Evolutionary conservation across 1,140 invertebrate species (phyloP).

Genomic region (Neodiprion virginianus): DNA sequence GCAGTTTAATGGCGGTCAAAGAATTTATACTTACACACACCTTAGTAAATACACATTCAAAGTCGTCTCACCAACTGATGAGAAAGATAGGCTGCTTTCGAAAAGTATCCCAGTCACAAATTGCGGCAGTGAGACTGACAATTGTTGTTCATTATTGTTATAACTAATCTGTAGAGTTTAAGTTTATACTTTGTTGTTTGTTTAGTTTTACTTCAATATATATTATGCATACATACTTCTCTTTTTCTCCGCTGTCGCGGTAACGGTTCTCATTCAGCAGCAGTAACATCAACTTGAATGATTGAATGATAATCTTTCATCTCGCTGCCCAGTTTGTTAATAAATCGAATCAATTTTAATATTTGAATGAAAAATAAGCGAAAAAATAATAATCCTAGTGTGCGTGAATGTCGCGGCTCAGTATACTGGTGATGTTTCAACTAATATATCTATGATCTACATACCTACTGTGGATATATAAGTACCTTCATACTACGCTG

Average conservation of each 20-base stretch:
- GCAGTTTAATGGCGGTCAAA: neutral
- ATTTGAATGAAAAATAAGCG: slow-evolving; percentile 7
- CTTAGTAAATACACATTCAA: slow-evolving; percentile 10
- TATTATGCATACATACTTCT: too few relatives aligned
- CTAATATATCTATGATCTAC: slow-evolving; percentile 25
- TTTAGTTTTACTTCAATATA: too few relatives aligned
- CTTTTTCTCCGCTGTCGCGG: too few relatives aligned
- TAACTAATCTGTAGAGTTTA: too few relatives aligned
- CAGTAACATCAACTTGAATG: too few relatives aligned
- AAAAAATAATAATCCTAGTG: slow-evolving; percentile 2
- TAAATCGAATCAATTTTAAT: too few relatives aligned
- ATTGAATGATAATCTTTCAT: too few relatives aligned
- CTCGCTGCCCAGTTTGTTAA: too few relatives aligned
- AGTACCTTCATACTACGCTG: slow-evolving; percentile 55
- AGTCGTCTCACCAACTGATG: slow-evolving; percentile 46
- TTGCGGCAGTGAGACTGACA: too few relatives aligned
- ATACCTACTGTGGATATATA: slow-evolving; percentile 38
- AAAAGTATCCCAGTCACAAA: slow-evolving; percentile 14
- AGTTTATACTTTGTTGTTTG: too few relatives aligned
- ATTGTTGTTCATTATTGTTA: too few relatives aligned
- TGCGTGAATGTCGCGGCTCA: slow-evolving; percentile 24
- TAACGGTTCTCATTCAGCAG: too few relatives aligned
- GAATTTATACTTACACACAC: neutral
- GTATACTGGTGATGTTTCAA: slow-evolving; percentile 29
- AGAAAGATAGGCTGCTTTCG: slow-evolving; percentile 51